phyloP scores from a whole-genome alignment of 2,113 vertebrate species.

The Ophiodon elongatus region DNA sequence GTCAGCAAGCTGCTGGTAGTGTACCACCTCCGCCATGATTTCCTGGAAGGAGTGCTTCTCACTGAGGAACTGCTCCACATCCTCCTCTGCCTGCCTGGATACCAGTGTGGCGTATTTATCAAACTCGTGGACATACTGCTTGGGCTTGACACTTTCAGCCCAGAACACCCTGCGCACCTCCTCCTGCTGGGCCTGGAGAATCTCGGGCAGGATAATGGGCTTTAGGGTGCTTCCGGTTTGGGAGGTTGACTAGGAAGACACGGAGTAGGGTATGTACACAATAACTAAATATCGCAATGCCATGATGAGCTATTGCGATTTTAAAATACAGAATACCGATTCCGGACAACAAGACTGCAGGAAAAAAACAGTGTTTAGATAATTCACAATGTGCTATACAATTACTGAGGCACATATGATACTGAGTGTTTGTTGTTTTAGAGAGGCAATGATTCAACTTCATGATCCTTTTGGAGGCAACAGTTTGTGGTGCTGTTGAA shows the following conservation, averaged over 20 bases:
- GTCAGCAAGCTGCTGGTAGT: conserved; percentile 86
- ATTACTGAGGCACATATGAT: not conserved
- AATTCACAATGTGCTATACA: not conserved
- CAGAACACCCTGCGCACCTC: conserved; percentile 82
- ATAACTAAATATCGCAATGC: not conserved
- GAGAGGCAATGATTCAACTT: not conserved
- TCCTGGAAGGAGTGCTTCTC: conserved; percentile 86
- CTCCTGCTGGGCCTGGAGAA: conserved; percentile 83
- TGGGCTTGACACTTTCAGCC: conserved; percentile 83
- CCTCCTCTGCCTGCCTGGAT: conserved; percentile 85
- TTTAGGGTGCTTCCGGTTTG: conserved; percentile 78
- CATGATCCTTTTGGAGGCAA: not conserved
- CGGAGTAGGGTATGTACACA: not conserved
- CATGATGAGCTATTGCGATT: not conserved
- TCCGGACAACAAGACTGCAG: not conserved
- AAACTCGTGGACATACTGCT: conserved; percentile 84
- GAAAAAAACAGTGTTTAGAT: not conserved
- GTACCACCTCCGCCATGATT: conserved; percentile 84
- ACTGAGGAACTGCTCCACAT: conserved; percentile 85
- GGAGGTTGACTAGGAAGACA: conserved; percentile 72
- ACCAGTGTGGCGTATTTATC: conserved; percentile 88
- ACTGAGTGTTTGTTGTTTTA: not conserved
- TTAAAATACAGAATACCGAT: not conserved
- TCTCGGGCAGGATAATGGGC: conserved; percentile 86
- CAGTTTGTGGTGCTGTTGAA: not conserved